Conservation (phyloP, 2,888 invertebrate species). For the Danaus chrysippus region DNA sequence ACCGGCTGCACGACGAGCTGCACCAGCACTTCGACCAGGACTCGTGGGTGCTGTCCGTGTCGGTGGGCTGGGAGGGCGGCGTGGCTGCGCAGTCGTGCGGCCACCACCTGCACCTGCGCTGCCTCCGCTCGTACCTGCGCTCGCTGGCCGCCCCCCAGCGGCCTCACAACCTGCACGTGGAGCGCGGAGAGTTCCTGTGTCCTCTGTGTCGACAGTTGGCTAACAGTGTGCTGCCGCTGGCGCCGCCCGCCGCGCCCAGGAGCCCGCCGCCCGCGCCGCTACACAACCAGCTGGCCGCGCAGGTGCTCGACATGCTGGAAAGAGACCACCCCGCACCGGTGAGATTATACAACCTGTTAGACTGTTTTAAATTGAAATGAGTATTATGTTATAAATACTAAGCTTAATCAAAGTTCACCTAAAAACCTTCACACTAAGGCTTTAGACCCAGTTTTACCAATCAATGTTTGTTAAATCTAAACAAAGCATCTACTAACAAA, state of each 20-base stretch:
- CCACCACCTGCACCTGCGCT: conserved; percentile 97
- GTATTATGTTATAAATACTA: neutral
- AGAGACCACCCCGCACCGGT: conserved; percentile 72
- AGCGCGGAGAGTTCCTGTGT: conserved; percentile 93
- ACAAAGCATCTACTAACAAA: too few species aligned
- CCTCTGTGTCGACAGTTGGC: conserved; percentile 93
- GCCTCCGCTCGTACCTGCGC: conserved; percentile 93
- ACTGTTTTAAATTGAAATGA: neutral
- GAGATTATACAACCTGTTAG: neutral
- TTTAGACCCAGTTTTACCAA: too few species aligned
- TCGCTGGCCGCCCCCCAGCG: conserved; percentile 89
- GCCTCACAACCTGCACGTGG: conserved; percentile 83
- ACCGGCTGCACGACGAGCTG: conserved; percentile 87
- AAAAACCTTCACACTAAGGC: too few species aligned
- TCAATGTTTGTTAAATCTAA: too few species aligned
- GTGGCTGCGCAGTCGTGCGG: conserved; percentile 97
- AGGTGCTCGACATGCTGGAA: conserved; percentile 81
- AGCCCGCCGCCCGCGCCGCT: conserved; percentile 79
- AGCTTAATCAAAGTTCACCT: too few species aligned
- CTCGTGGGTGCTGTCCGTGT: conserved; percentile 87
- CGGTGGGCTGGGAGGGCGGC: conserved; percentile 93
- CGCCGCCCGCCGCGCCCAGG: conserved; percentile 82
- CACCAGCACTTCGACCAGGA: conserved; percentile 87
- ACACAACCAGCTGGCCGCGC: conserved; percentile 37
- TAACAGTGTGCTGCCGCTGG: conserved; percentile 89